Base-by-base conservation (phyloP, 2,888 invertebrate species). In the Notocelia uddmanniana region DNA sequence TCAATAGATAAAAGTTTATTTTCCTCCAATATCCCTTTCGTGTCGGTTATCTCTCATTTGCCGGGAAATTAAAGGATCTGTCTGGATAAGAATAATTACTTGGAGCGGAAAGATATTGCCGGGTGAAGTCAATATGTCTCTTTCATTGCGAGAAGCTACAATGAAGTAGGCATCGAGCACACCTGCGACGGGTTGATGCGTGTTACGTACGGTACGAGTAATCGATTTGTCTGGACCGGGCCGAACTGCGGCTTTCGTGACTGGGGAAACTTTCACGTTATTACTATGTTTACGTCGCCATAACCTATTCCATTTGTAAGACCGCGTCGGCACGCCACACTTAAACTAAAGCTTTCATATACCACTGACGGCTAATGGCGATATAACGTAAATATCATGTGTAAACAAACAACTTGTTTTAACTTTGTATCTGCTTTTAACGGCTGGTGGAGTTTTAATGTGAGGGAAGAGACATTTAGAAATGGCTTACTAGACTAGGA, bases 161-260 rank as follows among this genome's bases (percentile, higher is more conserved):
- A 85, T 87, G 84, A 83, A 86, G 82, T 79, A 81, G 77, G 79
- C 82, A 79, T 85, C 85, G 77, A 73, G 75, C 78, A 85, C 90
- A 91, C 90, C 91, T 90, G 89, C 81, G 82, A 76, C 79, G 77
- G 75, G 72, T 76, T 81, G 81, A 84, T 83, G 83, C 83, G 79
- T 85, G 84, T 83, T 79, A 82, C 86, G 84, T 84, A 81, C 87
- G 80, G 84, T 83, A 81, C 87, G 80, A 82, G 82, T 80, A 87
- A 91, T 91, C 91, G 91, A 91, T 91, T 89, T 82, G 90, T 91
- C 90, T 91, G 90, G 90, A 87, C 88, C 77, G 76, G 83, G 75
- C 75, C 78, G 78, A 76, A 77, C 73, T 74, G 77, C 73, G 80
- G 83, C 77, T 85, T 87, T 83, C 91, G 89, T 90, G 90, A 89